Evolutionary conservation across 2,888 invertebrate genomes (phyloP), one percentile per base, ranked within the genome.

Genomic region (Phlogophora meticulosa): DNA sequence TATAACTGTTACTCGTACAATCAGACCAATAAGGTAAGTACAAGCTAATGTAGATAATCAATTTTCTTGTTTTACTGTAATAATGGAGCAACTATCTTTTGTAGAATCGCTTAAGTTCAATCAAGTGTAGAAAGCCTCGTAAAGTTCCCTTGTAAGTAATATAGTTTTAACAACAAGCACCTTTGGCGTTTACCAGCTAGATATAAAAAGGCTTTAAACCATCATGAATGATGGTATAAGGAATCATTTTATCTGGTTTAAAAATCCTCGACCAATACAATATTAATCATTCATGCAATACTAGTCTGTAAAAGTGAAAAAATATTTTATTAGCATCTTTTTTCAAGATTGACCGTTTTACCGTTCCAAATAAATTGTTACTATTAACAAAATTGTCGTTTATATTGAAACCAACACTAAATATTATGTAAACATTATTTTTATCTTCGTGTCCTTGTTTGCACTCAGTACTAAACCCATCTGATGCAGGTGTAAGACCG

Each of bases 401-500:
- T n/a, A n/a, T n/a, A n/a, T n/a, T n/a, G n/a, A n/a, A n/a, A n/a
- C n/a, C n/a, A n/a, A n/a, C n/a, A n/a, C n/a, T n/a, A n/a, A n/a
- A n/a, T n/a, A n/a, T n/a, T n/a, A n/a, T n/a, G n/a, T n/a, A n/a
- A n/a, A n/a, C n/a, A n/a, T n/a, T n/a, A n/a, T n/a, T 22, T 57
- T 53, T 17, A n/a, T 38, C 11, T 42, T 17, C 7, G 0, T 13
- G 24, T 22, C 9, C 28, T 75, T 79, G 32, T 76, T 77, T 83
- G 80, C 78, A 56, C n/a, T 60, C 75, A 65, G 81, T 81, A 81
- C 81, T 62, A 11, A 61, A 67, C 52, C 46, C 71, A 77, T 80
- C 74, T 57, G 81, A 72, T 82, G 83, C 81, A 81, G 83, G 81
- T 81, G 83, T 81, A 81, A 83, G 72, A 77, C 66, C 76, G 55